Conservation (phyloP, 2,888 invertebrate genomes). For the Limnephilus lunatus region DNA sequence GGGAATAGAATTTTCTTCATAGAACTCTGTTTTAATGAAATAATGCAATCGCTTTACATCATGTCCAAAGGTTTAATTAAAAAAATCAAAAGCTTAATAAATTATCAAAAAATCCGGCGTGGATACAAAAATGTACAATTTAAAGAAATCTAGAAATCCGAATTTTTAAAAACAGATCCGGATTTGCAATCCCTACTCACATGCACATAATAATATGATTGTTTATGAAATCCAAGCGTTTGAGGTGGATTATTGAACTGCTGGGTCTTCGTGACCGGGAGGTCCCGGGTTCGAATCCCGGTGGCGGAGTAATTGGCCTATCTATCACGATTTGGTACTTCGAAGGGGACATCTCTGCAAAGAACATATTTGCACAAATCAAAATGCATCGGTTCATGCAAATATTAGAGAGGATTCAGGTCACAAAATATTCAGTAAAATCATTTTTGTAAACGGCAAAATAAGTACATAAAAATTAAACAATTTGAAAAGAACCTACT, state of each 20-base stretch:
- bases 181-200: neutral
- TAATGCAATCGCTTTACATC: too few relatives aligned
- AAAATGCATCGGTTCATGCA: neutral
- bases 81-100: too few relatives aligned
- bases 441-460: too few relatives aligned
- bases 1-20: too few relatives aligned
- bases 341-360: neutral
- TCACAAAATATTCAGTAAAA: neutral
- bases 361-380: neutral
- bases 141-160: neutral
- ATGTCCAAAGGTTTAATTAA: too few relatives aligned
- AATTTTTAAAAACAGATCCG: neutral
- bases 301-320: conserved; percentile 9
- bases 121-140: too few relatives aligned
- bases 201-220: neutral
- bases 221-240: neutral
- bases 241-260: neutral
- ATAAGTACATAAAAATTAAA: too few relatives aligned
- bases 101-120: too few relatives aligned
- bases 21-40: too few relatives aligned
- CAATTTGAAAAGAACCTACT: too few relatives aligned
- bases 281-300: conserved; percentile 17
- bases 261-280: conserved; percentile 25
- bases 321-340: neutral
- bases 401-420: neutral